phyloP scores from a whole-genome alignment of 1,140 invertebrate species.

The Drosophila ironensis region DNA sequence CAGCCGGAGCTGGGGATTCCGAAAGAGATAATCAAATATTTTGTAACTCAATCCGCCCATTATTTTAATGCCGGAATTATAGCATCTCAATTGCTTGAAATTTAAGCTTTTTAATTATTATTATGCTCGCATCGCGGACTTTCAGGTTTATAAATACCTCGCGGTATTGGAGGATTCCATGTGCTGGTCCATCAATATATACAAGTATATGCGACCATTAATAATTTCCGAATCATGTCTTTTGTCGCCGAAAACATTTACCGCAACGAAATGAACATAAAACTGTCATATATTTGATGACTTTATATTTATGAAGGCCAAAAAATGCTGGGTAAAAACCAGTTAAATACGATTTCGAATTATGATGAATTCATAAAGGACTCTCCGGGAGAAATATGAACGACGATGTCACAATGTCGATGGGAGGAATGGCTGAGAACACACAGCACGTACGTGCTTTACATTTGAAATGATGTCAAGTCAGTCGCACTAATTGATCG shows the following conservation, averaged over 20 bases:
- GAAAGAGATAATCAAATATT: constrained; percentile 75
- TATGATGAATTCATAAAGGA: constrained; percentile 72
- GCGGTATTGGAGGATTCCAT: background rate
- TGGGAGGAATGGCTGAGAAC: too few relatives aligned
- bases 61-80: constrained; percentile 27
- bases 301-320: constrained; percentile 81
- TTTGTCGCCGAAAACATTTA: constrained; percentile 79
- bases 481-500: constrained; percentile 80
- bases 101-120: constrained; percentile 40
- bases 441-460: constrained; percentile 81
- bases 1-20: constrained; percentile 52
- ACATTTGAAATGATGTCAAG: constrained; percentile 77
- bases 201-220: constrained; percentile 63
- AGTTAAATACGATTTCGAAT: constrained; percentile 63
- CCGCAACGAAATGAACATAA: constrained; percentile 75
- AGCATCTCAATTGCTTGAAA: constrained; percentile 38
- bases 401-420: constrained; percentile 42
- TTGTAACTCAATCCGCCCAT: constrained; percentile 68
- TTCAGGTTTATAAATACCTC: constrained; percentile 28
- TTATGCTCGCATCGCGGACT: constrained; percentile 17
- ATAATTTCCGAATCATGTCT: constrained; percentile 75
- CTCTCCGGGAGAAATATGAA: constrained; percentile 36
- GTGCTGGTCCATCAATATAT: constrained; percentile 17
- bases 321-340: constrained; percentile 72
- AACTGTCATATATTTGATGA: constrained; percentile 81